Conservation (phyloP, 2,113 vertebrate genomes). For the Nematolebias whitei region DNA sequence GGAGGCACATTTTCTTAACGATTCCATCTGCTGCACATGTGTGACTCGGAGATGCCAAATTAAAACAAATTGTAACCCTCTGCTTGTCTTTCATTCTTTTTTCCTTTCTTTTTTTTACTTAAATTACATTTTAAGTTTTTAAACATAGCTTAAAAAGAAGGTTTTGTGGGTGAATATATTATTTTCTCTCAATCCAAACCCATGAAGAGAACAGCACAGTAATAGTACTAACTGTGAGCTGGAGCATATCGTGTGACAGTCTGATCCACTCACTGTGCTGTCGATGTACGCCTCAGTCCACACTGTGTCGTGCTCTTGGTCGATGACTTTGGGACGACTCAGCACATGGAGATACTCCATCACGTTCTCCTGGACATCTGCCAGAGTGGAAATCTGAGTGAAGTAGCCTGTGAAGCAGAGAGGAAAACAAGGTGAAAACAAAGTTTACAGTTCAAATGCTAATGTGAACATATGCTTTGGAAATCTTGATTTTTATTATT, state of each 20-base stretch:
- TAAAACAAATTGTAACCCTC: conserved; percentile 18
- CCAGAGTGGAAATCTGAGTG: conserved; percentile 96
- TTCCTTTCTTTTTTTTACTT: background rate
- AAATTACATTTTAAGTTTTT: background rate
- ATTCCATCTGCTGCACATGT: conserved; percentile 84
- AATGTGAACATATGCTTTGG: background rate
- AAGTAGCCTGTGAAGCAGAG: conserved; percentile 87
- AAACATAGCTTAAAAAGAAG: background rate
- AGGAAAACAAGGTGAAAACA: background rate
- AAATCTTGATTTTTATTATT: background rate
- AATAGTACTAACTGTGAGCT: no score
- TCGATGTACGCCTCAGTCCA: conserved; percentile 99
- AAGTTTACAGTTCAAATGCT: background rate
- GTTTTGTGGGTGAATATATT: background rate
- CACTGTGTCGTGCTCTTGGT: conserved; percentile 94
- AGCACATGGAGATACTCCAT: conserved; percentile 99
- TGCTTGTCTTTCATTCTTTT: background rate
- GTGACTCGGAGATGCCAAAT: conserved; percentile 25
- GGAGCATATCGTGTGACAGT: background rate
- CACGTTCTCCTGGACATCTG: conserved; percentile 97
- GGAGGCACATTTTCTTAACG: conserved; percentile 91
- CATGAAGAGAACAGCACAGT: background rate
- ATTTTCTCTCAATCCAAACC: background rate
- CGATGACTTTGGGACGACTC: conserved; percentile 97
- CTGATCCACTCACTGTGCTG: conserved; percentile 90